A percentile compares a stretch with the other conserved stretches of the same genome.
phyloP scores from a whole-genome alignment of 2,888 invertebrate genomes.

The Tribolium freemani region DNA sequence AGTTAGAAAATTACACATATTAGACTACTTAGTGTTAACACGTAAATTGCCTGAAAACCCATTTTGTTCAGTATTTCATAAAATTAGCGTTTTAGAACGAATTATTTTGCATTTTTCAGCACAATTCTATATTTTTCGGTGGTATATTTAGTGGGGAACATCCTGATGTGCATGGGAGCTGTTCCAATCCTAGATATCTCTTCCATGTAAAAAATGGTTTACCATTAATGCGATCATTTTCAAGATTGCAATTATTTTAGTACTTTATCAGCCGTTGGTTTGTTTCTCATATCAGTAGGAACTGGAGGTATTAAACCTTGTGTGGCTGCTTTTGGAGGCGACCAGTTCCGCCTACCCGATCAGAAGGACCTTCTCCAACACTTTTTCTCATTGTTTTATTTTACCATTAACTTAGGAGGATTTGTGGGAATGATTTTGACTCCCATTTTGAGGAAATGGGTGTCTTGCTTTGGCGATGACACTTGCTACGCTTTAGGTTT shows the following conservation, averaged over 20 bases:
- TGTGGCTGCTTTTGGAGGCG: slow-evolving; percentile 89
- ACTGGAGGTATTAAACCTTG: slow-evolving; percentile 91
- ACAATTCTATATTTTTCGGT: slow-evolving; percentile 84
- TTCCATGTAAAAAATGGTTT: slow-evolving; percentile 69
- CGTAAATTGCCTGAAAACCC: no score
- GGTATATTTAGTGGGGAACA: slow-evolving; percentile 79
- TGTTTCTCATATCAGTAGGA: slow-evolving; percentile 78
- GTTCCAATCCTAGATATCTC: slow-evolving; percentile 72
- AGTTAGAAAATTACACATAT: no score
- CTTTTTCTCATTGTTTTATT: slow-evolving; percentile 89
- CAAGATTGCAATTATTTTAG: slow-evolving; percentile 63
- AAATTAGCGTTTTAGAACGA: no score
- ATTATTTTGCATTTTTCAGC: slow-evolving; percentile 65
- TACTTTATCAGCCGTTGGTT: slow-evolving; percentile 71
- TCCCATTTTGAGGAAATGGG: slow-evolving; percentile 78
- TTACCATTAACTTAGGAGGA: slow-evolving; percentile 81
- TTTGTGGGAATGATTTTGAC: slow-evolving; percentile 79
- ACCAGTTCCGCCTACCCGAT: slow-evolving; percentile 81
- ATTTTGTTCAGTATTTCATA: no score
- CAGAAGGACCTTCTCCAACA: slow-evolving; percentile 77
- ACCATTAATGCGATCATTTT: not conserved
- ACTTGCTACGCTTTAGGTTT: slow-evolving; percentile 83
- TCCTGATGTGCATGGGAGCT: slow-evolving; percentile 76
- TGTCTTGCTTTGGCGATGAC: slow-evolving; percentile 78
- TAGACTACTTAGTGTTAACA: no score